Evolutionary conservation across 2,113 vertebrate species (phyloP).

Genomic region (Nibea coibor): DNA sequence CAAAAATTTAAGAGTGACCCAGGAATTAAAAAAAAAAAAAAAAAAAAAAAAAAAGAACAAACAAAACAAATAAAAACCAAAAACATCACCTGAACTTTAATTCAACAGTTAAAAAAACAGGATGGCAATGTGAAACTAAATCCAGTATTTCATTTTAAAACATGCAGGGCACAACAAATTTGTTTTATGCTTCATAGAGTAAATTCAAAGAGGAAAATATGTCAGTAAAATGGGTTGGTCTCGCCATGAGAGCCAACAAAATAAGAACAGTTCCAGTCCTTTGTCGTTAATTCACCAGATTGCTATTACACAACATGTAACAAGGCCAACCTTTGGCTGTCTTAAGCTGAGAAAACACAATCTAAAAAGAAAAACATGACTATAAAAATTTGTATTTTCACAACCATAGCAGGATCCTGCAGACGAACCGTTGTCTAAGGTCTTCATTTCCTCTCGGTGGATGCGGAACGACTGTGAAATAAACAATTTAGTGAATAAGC

Average conservation of each 20-base stretch:
- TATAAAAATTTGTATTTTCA: constrained; percentile 83
- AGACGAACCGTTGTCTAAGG: constrained; percentile 55
- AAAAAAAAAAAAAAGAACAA: constrained; percentile 20
- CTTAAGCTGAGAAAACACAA: constrained; percentile 48
- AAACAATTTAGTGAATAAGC: constrained; percentile 15
- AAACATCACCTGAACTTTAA: constrained; percentile 49
- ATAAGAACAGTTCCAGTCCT: constrained; percentile 5
- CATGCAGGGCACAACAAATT: constrained; percentile 61
- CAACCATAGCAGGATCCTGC: constrained; percentile 55
- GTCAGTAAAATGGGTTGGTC: neutral
- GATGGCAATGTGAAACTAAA: constrained; percentile 44
- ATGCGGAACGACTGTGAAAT: constrained; percentile 90
- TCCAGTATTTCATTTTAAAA: constrained; percentile 47
- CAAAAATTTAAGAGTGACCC: constrained; percentile 5
- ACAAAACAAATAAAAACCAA: constrained; percentile 36
- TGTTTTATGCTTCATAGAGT: constrained; percentile 47
- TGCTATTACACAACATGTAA: constrained; percentile 69
- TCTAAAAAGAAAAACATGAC: constrained; percentile 74
- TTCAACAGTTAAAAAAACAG: constrained; percentile 57
- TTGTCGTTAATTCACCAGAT: constrained; percentile 85
- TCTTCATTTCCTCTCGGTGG: constrained; percentile 92
- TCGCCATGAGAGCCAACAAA: constrained; percentile 1
- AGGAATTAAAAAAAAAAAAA: constrained; percentile 27
- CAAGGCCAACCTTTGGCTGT: constrained; percentile 30
- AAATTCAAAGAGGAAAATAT: constrained; percentile 65